These are phyloP conservation scores for Melanotus villosus DNA, from an alignment of 2,888 invertebrate genomes.

Conservation along the genomic window DNA sequence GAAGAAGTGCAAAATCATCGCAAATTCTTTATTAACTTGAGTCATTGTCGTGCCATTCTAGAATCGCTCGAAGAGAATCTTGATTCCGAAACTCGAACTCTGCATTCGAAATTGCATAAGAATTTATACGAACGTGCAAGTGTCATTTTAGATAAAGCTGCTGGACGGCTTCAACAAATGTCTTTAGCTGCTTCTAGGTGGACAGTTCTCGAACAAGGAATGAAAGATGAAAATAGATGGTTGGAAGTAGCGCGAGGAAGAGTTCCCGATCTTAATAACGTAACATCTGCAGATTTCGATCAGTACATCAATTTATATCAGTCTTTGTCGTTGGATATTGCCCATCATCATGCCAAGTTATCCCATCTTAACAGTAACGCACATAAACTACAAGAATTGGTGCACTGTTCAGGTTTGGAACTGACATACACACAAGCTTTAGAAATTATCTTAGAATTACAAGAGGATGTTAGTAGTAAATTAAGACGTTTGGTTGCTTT, in stretches of 20 bases:
- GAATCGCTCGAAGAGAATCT: constrained; percentile 89
- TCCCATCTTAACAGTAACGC: constrained; percentile 81
- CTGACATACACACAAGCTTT: constrained; percentile 81
- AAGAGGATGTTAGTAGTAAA: constrained; percentile 83
- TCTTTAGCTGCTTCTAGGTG: constrained; percentile 88
- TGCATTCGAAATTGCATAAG: constrained; percentile 81
- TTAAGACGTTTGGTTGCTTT: constrained; percentile 81
- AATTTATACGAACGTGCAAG: constrained; percentile 84
- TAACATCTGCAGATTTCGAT: constrained; percentile 87
- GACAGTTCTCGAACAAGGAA: constrained; percentile 84
- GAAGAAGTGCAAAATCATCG: constrained; percentile 92
- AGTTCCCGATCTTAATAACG: constrained; percentile 84
- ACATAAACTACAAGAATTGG: constrained; percentile 80
- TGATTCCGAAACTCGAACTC: constrained; percentile 83
- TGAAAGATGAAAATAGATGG: constrained; percentile 89
- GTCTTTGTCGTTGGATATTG: constrained; percentile 83
- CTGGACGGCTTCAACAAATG: constrained; percentile 86
- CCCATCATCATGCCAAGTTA: constrained; percentile 85
- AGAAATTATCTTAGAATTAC: constrained; percentile 80
- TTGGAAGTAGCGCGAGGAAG: constrained; percentile 87
- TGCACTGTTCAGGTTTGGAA: constrained; percentile 82
- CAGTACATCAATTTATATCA: constrained; percentile 88
- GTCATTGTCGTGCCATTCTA: constrained; percentile 88
- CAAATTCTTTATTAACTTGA: constrained; percentile 90
- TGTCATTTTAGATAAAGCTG: constrained; percentile 84